phyloP scores from a whole-genome alignment of 1,140 invertebrate genomes.

The Scaptodrosophila lebanonensis region DNA sequence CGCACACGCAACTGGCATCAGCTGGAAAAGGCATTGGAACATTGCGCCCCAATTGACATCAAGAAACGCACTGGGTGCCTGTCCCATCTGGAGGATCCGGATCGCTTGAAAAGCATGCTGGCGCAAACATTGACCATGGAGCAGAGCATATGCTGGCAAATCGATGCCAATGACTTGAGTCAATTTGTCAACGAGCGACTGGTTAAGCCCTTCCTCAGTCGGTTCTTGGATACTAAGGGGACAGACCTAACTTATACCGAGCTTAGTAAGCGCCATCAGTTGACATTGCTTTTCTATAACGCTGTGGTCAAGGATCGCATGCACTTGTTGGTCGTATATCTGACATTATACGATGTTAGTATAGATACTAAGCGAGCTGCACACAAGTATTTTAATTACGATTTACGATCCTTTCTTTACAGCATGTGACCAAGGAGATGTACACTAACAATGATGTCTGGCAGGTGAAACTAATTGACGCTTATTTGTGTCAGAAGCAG shows the following conservation, averaged over 20 bases:
- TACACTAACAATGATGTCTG: conserved; percentile 65
- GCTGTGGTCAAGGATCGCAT: conserved; percentile 92
- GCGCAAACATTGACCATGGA: conserved; percentile 90
- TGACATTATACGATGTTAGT: conserved; percentile 83
- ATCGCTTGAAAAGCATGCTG: conserved; percentile 89
- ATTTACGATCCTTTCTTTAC: background rate
- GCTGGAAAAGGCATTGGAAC: conserved; percentile 83
- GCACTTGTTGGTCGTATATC: conserved; percentile 86
- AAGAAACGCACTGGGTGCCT: conserved; percentile 94
- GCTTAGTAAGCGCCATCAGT: conserved; percentile 81
- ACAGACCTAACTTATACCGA: conserved; percentile 67
- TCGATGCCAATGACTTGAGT: conserved; percentile 82
- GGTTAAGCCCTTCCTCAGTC: conserved; percentile 82
- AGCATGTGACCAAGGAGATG: conserved; percentile 50
- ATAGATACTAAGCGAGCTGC: conserved; percentile 48
- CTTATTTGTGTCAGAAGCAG: conserved; percentile 34
- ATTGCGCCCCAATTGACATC: conserved; percentile 86
- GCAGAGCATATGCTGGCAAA: conserved; percentile 78
- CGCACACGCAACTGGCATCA: conserved; percentile 89
- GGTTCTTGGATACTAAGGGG: conserved; percentile 79
- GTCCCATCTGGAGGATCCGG: conserved; percentile 91
- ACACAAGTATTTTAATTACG: background rate
- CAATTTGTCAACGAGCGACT: conserved; percentile 84
- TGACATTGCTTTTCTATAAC: conserved; percentile 89
- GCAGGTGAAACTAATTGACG: conserved; percentile 64